Base-by-base conservation (phyloP, 2,113 vertebrate genomes). In the Lampris incognitus region DNA sequence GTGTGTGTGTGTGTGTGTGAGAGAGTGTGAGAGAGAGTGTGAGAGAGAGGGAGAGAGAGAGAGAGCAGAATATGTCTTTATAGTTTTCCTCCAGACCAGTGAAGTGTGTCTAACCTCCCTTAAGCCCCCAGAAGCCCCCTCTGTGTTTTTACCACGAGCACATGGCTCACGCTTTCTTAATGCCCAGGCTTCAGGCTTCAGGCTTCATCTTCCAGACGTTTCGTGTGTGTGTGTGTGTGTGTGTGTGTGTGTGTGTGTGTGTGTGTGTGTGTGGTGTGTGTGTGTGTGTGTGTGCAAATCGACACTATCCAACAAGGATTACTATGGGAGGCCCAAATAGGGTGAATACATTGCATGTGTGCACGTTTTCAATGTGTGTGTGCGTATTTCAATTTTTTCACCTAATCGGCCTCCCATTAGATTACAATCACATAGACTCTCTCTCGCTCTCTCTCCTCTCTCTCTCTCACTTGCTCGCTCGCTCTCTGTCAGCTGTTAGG, bases 351-450 rank as follows among this genome's bases (percentile, higher is more conserved):
- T 24, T 24, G 24, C 24, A 24, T 24, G 24, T 24, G 24, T 24
- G 24, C 24, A 24, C 24, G 24, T 24, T 24, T 24, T 24, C 24
- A 24, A 24, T 24, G 24, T 24, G 24, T 24, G 24, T 24, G 24
- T 24, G 0, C 24, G 24, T 24, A 24, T 24, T 24, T 24, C 24
- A 24, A 24, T 24, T 24, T 24, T 24, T 24, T 24, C 24, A 24
- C 24, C 24, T 24, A 24, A 24, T 24, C 24, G 24, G 24, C 24
- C 24, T 24, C 24, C 24, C 24, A 24, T 24, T 24, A 24, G 24
- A 24, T 24, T 85, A 79, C 8, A 86, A 83, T 64, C 40, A 4
- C 42, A 73, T 55, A 74, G 62, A 74, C 74, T 76, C 69, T 71
- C 36, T 44, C 46, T 44, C 13, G 4, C 41, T 73, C 11, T 83